These are phyloP conservation scores for Zingel zingel DNA, from an alignment of 2,113 vertebrate genomes.

Conservation along the genomic window DNA sequence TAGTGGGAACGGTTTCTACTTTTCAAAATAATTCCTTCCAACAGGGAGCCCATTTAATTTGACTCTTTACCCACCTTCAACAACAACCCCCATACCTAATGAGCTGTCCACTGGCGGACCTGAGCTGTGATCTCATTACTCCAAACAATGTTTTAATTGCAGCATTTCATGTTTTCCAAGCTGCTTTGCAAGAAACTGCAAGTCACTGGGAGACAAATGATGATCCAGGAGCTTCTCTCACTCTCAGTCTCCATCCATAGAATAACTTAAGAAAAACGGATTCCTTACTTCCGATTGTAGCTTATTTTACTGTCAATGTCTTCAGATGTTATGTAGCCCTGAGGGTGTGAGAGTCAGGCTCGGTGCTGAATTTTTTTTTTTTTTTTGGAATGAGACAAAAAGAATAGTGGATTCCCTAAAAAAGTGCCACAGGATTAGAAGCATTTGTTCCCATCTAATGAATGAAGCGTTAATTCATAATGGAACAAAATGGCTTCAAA, in stretches of 20 bases:
- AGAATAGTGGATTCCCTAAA: conserved; percentile 9
- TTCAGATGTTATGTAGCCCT: conserved; percentile 48
- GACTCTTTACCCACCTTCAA: neutral
- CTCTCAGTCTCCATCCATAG: conserved; percentile 3
- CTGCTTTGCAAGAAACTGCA: neutral
- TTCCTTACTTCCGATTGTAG: conserved; percentile 15
- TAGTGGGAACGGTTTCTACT: neutral
- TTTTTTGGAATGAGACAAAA: conserved; percentile 8
- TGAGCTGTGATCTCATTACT: conserved; percentile 20
- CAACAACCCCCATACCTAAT: conserved; percentile 19
- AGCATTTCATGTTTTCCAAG: conserved; percentile 21
- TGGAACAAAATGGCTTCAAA: neutral
- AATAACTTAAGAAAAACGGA: conserved; percentile 15
- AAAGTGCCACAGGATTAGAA: neutral
- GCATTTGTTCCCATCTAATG: conserved; percentile 22
- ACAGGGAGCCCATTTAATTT: conserved; percentile 5
- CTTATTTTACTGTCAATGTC: conserved; percentile 30
- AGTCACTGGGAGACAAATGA: conserved; percentile 15
- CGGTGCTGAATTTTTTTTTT: conserved; percentile 15
- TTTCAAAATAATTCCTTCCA: conserved; percentile 2
- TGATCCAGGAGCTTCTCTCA: neutral
- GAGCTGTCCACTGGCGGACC: conserved; percentile 6
- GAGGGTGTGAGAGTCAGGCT: conserved; percentile 24
- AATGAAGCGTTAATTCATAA: conserved; percentile 21
- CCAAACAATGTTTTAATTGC: conserved; percentile 53